phyloP scores from a whole-genome alignment of 2,797 vertebrate species.

The Melanotaenia boesemani region DNA sequence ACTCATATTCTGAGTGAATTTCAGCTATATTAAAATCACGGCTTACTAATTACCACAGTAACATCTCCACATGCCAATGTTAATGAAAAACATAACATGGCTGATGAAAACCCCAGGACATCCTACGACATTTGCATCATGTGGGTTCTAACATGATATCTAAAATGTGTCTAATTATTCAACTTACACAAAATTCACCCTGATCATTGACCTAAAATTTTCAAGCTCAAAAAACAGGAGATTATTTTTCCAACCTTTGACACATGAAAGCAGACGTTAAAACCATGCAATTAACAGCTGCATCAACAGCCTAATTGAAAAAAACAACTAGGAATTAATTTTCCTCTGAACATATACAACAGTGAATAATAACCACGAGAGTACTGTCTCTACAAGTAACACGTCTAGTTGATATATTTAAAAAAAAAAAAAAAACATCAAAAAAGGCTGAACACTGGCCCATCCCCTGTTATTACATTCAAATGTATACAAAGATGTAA shows the following conservation, averaged over 20 bases:
- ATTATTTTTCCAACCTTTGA: slow-evolving; percentile 19
- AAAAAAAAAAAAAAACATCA: slow-evolving; percentile 24
- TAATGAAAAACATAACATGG: slow-evolving; percentile 22
- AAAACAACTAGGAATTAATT: slow-evolving; percentile 30
- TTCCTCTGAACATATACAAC: slow-evolving; percentile 15
- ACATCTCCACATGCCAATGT: slow-evolving; percentile 28
- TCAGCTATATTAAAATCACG: slow-evolving; percentile 19
- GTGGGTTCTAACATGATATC: slow-evolving; percentile 11
- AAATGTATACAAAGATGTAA: slow-evolving; percentile 28
- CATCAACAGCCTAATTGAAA: slow-evolving; percentile 12
- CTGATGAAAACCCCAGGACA: slow-evolving; percentile 30
- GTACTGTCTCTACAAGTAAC: slow-evolving; percentile 19
- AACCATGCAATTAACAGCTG: slow-evolving; percentile 28
- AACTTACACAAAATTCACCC: neutral
- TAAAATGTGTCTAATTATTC: slow-evolving; percentile 27
- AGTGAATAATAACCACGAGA: slow-evolving; percentile 23
- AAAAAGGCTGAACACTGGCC: neutral
- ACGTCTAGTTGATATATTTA: neutral
- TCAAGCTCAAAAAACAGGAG: neutral
- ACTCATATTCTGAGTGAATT: slow-evolving; percentile 8
- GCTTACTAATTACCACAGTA: slow-evolving; percentile 38
- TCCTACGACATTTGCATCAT: slow-evolving; percentile 32
- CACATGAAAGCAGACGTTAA: slow-evolving; percentile 3
- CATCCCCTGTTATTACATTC: slow-evolving; percentile 20
- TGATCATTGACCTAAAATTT: slow-evolving; percentile 8